Conservation (phyloP, 2,113 vertebrate species). For the Anolis sagrei region DNA sequence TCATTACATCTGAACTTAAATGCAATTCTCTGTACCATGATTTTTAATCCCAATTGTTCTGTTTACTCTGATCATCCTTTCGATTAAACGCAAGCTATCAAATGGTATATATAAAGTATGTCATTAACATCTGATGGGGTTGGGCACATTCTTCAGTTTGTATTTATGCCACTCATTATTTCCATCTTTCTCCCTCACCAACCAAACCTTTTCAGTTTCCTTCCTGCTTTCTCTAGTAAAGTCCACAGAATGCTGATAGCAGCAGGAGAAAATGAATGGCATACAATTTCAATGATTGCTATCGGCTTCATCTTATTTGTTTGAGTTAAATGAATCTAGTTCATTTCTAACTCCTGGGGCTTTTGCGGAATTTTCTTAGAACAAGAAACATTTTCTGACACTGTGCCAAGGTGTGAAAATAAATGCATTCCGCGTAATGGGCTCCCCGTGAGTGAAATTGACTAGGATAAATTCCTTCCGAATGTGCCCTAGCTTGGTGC, state of each 20-base stretch:
- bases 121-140: no score
- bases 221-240: background rate
- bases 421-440: background rate
- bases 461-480: background rate
- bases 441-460: background rate
- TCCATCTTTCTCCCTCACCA: background rate
- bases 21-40: background rate
- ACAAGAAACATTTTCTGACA: conserved; percentile 53
- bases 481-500: background rate
- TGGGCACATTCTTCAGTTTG: background rate
- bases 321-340: conserved; percentile 42
- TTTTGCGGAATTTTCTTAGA: conserved; percentile 67
- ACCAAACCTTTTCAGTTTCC: background rate
- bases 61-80: background rate
- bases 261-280: background rate
- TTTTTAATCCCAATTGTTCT: background rate
- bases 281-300: accelerated
- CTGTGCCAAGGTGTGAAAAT: background rate
- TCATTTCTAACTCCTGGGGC: conserved; percentile 60
- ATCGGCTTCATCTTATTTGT: conserved; percentile 48
- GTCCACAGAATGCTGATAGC: background rate
- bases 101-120: background rate
- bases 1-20: background rate
- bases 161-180: conserved; percentile 1
- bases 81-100: background rate